Evolutionary conservation across 2,888 invertebrate species (phyloP).

Genomic region (Gymnocheta viridis): DNA sequence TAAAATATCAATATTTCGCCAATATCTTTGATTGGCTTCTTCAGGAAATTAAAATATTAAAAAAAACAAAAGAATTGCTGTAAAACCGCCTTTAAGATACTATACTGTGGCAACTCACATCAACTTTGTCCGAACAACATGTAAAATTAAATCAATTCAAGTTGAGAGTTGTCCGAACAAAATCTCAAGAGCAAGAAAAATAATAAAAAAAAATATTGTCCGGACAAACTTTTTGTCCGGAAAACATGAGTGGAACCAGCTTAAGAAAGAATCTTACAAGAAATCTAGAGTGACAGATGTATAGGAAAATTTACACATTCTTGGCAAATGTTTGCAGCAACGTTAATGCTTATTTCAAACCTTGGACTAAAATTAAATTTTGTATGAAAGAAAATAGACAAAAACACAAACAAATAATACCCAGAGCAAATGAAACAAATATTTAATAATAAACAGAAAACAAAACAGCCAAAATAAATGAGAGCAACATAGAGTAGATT

Average conservation of each 20-base stretch:
- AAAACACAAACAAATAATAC: not conserved
- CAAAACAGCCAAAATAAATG: conserved; percentile 50
- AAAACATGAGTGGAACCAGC: not conserved
- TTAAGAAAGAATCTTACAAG: not conserved
- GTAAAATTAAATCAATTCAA: too few species aligned
- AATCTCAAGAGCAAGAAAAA: too few species aligned
- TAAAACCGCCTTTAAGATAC: too few species aligned
- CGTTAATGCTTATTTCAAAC: conserved; percentile 76
- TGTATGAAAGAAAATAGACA: not conserved
- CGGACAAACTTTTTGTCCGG: too few species aligned
- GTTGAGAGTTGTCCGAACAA: too few species aligned
- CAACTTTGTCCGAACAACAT: too few species aligned
- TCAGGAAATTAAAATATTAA: too few species aligned
- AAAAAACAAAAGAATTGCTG: too few species aligned
- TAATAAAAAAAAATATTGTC: too few species aligned
- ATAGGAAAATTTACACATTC: conserved; percentile 11
- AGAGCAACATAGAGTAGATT: conserved; percentile 17
- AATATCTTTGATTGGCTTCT: too few species aligned
- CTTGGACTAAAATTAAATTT: conserved; percentile 80
- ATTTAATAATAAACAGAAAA: not conserved
- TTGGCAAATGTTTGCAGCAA: conserved; percentile 46
- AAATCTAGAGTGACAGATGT: not conserved
- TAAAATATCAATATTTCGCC: too few species aligned
- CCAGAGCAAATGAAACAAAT: conserved; percentile 58
- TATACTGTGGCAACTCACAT: too few species aligned